Conservation (phyloP, 2,888 invertebrate species). For the Thalpophila matura region DNA sequence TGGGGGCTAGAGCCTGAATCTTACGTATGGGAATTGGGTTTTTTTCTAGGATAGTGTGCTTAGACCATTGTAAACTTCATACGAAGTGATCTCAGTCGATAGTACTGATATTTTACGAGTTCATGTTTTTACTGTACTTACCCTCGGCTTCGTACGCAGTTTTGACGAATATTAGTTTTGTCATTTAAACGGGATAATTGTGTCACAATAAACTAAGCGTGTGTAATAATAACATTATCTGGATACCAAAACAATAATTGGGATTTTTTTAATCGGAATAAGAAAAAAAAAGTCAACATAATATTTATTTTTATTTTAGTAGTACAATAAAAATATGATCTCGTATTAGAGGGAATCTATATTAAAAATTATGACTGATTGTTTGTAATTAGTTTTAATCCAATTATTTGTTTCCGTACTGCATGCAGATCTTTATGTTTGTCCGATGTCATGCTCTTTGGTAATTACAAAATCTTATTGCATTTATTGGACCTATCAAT, state of each 20-base stretch:
- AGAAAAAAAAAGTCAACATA: not conserved
- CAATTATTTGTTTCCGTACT: constrained; percentile 46
- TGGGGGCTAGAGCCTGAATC: constrained; percentile 9
- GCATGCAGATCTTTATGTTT: constrained; percentile 25
- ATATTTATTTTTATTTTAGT: not conserved
- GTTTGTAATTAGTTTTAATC: constrained; percentile 60
- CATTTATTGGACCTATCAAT: constrained; percentile 64
- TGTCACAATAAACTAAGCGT: no score
- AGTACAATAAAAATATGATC: constrained; percentile 49
- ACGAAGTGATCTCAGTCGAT: constrained; percentile 76
- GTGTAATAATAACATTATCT: no score
- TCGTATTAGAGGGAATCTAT: constrained; percentile 48
- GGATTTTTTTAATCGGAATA: not conserved
- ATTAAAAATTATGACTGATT: constrained; percentile 63
- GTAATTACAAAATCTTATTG: constrained; percentile 45
- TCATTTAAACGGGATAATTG: no score
- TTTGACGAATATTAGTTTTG: no score
- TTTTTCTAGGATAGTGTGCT: constrained; percentile 47
- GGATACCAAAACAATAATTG: no score
- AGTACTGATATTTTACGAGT: constrained; percentile 65
- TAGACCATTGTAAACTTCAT: constrained; percentile 58
- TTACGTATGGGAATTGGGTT: constrained; percentile 9
- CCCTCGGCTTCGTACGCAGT: not conserved
- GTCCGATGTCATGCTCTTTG: constrained; percentile 31
- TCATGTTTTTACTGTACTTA: constrained; percentile 63